These are phyloP conservation scores for Todus mexicanus DNA, from an alignment of 2,797 vertebrate species.

Conservation along the genomic window DNA sequence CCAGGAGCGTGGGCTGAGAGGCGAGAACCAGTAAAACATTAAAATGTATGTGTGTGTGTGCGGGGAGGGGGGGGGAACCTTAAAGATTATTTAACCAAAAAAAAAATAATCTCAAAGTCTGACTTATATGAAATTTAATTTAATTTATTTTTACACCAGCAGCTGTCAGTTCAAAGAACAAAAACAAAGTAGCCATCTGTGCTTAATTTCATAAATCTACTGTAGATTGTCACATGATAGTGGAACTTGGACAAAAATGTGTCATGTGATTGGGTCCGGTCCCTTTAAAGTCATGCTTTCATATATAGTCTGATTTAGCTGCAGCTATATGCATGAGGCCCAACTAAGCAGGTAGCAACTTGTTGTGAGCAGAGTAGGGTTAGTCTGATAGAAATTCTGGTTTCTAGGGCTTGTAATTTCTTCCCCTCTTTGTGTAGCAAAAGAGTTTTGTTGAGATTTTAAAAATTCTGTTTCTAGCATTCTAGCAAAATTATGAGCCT, in stretches of 20 bases:
- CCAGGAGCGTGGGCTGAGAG: conserved; percentile 62
- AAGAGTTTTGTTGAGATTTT: neutral
- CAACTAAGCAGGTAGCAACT: neutral
- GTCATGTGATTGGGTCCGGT: conserved; percentile 70
- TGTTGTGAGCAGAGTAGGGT: neutral
- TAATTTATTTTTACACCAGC: conserved; percentile 85
- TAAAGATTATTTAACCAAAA: conserved; percentile 66
- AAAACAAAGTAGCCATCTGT: conserved; percentile 78
- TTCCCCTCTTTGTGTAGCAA: neutral
- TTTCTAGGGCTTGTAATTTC: neutral
- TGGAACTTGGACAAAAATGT: conserved; percentile 72
- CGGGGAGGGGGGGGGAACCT: neutral
- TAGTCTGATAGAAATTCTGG: neutral
- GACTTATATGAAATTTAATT: conserved; percentile 83
- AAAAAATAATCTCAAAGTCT: conserved; percentile 63
- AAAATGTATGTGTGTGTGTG: neutral
- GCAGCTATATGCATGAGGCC: conserved; percentile 13
- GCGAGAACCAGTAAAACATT: conserved; percentile 47
- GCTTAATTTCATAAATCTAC: conserved; percentile 70
- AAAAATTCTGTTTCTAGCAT: neutral
- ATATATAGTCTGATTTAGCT: conserved; percentile 13
- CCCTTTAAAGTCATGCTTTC: conserved; percentile 58
- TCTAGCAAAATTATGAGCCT: neutral
- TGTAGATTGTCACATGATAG: conserved; percentile 76
- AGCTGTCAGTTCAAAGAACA: conserved; percentile 85